Base-by-base conservation (phyloP, 2,113 vertebrate species). In the Varanus komodoensis region DNA sequence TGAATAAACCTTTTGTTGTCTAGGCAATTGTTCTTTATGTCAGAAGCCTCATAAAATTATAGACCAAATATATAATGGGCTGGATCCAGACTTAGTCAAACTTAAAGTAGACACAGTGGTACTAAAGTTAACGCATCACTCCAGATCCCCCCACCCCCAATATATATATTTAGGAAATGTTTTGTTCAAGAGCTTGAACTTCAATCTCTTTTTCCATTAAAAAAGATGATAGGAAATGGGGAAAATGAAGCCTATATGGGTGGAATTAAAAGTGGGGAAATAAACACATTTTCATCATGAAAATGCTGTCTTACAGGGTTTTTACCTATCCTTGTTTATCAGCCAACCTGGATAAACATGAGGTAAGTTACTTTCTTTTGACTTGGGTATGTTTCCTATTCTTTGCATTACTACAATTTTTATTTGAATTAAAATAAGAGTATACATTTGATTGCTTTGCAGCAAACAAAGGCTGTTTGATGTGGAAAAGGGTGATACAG, bases 311-410 rank as follows among this genome's bases (percentile, higher is more conserved):
- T 97, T 97, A 61, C 94, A 98, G 97, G 84, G 97, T 98, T 91
- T 97, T 97, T 95, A 97, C 97, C 50, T 98, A 96, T 90, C 98
- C 97, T 0, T 98, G 97, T 95, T 92, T 97, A 81, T 96, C 97
- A 92, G 97, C 96, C 92, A 91, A 95, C 92, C 97, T 98, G 89
- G 97, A 96, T 94, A 87, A 96, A 67, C 90, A 96, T 89, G 96
- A 98, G 96, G 97, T 98, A 95, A 95, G 92, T 80, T 94, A 15
- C 71, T 74, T 95, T 93, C 17, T 48, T 92, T 68, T 84, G 29
- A 79, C 84, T 77, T 90, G 38, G 38, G 29, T 77, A 77, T 89
- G 82, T 57, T 87, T 32, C 67, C 48, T 54, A 91, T 61, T 90
- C 25, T 74, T 79, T 79, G 68, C 11, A 80, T 25, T 38, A 32